Evolutionary conservation across 2,888 invertebrate species (phyloP).

Genomic region (Bembecia ichneumoniformis): DNA sequence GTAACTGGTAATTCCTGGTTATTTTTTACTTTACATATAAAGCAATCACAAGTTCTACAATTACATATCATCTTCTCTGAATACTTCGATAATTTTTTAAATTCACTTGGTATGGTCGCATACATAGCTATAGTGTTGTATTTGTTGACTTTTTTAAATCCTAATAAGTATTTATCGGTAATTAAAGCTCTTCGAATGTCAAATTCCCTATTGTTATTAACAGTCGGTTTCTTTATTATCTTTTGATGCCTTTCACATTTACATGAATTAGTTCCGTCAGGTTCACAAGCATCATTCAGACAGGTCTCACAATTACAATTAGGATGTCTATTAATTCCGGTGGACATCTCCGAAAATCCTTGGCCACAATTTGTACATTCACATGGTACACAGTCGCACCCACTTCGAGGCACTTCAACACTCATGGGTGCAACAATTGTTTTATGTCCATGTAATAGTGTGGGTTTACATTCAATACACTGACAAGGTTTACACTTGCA

Average conservation of each 20-base stretch:
- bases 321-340: slow-evolving; percentile 23
- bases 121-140: slow-evolving; percentile 22
- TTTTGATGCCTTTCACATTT: slow-evolving; percentile 27
- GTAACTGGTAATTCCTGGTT: slow-evolving; percentile 27
- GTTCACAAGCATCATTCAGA: slow-evolving; percentile 26
- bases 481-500: slow-evolving; percentile 33
- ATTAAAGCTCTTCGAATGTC: slow-evolving; percentile 29
- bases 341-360: slow-evolving; percentile 28
- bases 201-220: slow-evolving; percentile 27
- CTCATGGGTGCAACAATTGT: slow-evolving; percentile 25
- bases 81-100: background rate
- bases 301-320: slow-evolving; percentile 33
- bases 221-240: slow-evolving; percentile 31
- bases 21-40: slow-evolving; percentile 21
- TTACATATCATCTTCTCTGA: slow-evolving; percentile 13
- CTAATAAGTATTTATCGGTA: slow-evolving; percentile 2
- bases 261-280: slow-evolving; percentile 24
- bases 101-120: slow-evolving; percentile 15
- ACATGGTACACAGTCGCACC: slow-evolving; percentile 40
- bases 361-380: slow-evolving; percentile 33
- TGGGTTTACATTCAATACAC: slow-evolving; percentile 26
- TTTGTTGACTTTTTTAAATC: background rate
- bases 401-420: slow-evolving; percentile 15
- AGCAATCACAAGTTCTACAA: slow-evolving; percentile 31
- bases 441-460: slow-evolving; percentile 8